A percentile compares a stretch with the other conserved stretches of the same genome.
phyloP scores from a whole-genome alignment of 2,113 vertebrate genomes.

The Nothobranchius furzeri region DNA sequence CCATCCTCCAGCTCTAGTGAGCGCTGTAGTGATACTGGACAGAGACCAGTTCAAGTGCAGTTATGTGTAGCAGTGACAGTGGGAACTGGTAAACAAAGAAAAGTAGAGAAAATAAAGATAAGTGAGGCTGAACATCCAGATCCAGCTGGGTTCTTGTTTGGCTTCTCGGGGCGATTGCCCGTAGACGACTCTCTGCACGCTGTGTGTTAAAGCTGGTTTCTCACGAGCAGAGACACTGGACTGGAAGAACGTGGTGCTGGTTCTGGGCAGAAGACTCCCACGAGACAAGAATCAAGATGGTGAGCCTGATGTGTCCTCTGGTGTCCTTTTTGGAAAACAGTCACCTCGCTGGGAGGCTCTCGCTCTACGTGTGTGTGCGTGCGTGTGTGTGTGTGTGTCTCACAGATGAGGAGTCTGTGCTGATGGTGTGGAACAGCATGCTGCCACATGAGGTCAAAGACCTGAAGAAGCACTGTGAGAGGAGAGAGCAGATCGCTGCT shows the following conservation, averaged over 20 bases:
- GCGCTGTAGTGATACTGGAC: no score
- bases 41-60: no score
- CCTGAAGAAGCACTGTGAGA: slow-evolving; percentile 86
- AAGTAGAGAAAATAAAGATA: slow-evolving; percentile 8
- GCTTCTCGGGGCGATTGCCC: background rate
- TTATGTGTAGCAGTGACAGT: background rate
- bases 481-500: slow-evolving; percentile 84
- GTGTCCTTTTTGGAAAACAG: background rate
- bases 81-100: background rate
- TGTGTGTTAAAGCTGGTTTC: background rate
- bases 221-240: slow-evolving; percentile 73
- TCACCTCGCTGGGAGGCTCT: slow-evolving; percentile 1
- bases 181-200: background rate
- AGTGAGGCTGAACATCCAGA: background rate
- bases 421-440: slow-evolving; percentile 88
- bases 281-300: slow-evolving; percentile 74
- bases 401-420: slow-evolving; percentile 84
- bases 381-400: slow-evolving; percentile 22
- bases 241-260: slow-evolving; percentile 85
- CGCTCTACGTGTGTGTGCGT: background rate
- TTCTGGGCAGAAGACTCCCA: slow-evolving; percentile 83
- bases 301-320: slow-evolving; percentile 54
- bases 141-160: slow-evolving; percentile 11
- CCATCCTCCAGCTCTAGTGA: no score
- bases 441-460: slow-evolving; percentile 90